Evolutionary conservation across 2,888 invertebrate species (phyloP).

Genomic region (Gasteruption jaculator): DNA sequence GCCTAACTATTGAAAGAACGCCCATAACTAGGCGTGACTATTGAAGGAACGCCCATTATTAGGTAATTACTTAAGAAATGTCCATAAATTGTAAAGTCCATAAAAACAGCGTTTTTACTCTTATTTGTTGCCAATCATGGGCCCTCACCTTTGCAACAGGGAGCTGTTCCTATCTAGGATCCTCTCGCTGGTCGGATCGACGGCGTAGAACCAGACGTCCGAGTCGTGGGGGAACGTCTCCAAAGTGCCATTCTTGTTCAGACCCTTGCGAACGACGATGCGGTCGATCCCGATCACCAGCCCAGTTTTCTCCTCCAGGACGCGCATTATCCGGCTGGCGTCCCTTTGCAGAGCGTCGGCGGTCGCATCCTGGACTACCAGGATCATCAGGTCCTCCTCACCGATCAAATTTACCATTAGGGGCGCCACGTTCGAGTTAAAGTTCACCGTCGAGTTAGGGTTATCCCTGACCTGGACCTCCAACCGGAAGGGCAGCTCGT

Average conservation of each 20-base stretch:
- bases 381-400: slow-evolving; percentile 70
- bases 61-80: no score
- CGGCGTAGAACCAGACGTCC: slow-evolving; percentile 82
- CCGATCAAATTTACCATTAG: slow-evolving; percentile 76
- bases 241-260: slow-evolving; percentile 72
- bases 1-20: no score
- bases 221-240: slow-evolving; percentile 67
- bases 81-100: no score
- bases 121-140: no score
- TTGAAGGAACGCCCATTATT: no score
- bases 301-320: slow-evolving; percentile 69
- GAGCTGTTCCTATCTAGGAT: slow-evolving; percentile 71
- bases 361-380: slow-evolving; percentile 71
- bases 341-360: slow-evolving; percentile 65
- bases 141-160: slow-evolving; percentile 61
- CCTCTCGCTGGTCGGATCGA: slow-evolving; percentile 73
- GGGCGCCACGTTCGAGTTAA: slow-evolving; percentile 61
- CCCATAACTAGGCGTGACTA: no score
- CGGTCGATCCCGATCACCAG: slow-evolving; percentile 78
- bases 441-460: slow-evolving; percentile 61
- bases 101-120: no score
- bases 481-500: slow-evolving; percentile 69
- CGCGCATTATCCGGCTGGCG: slow-evolving; percentile 56
- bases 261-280: slow-evolving; percentile 71
- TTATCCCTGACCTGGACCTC: slow-evolving; percentile 63